Evolutionary conservation across 2,888 invertebrate species (phyloP), one percentile per base, ranked within the genome.

Genomic region (Caenorhabditis virilis): DNA sequence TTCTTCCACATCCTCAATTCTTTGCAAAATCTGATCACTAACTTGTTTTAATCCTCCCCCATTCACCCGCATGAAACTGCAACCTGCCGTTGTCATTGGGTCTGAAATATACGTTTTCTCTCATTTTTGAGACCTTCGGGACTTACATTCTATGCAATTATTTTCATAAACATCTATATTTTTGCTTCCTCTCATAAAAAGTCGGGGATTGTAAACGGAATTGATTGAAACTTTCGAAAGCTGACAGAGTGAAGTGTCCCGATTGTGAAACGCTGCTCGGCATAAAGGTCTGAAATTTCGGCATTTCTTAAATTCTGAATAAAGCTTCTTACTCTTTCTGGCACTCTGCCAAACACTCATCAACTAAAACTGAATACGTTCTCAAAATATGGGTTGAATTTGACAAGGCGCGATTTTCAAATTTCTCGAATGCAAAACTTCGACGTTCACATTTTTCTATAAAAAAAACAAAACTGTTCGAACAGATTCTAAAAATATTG

Each of bases 121-220:
- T 51, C 9, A 30, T 42, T n/a, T 25, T 15, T 6, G 25, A 36
- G n/a, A 36, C 18, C 5, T 22, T 38, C n/a, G 18, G 9, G 16
- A 59, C 70, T 53, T 52, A 76, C 77, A 59, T 35, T 71, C 74
- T 25, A 65, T 27, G 49, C 77, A 76, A 53, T 76, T 78, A 42
- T 67, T 68, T 60, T 78, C 78, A 54, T 69, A 78, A n/a, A 78
- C 39, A 45, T 78, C 77, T 7, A 64, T 42, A 2, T 64, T 51
- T n/a, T 66, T 50, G 16, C 52, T 58, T 11, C 38, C 42, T n/a
- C 55, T 52, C 51, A 77, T 77, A 48, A 69, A 73, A 1, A 54
- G 22, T 30, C 71, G 47, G 4, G 74, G 61, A 38, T 72, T 72
- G 38, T 78, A 74, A 18, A 78, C 77, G 25, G 71, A 74, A 36